Evolutionary conservation across 1,140 invertebrate genomes (phyloP).

Genomic region (Brachionus asplanchnoidis): DNA sequence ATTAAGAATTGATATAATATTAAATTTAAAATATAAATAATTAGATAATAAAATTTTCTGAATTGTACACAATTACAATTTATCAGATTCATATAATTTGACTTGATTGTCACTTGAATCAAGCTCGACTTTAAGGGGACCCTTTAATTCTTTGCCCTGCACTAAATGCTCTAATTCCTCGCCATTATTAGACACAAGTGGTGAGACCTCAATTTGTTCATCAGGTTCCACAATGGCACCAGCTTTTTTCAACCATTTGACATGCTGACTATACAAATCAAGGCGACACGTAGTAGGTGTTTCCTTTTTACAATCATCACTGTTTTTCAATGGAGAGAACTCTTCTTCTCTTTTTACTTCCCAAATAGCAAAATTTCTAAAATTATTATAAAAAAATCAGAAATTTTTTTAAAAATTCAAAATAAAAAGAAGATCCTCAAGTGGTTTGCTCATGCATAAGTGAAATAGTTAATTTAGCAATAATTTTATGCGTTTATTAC

Average conservation of each 20-base stretch:
- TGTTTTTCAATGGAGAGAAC: constrained; percentile 93
- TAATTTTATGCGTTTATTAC: background rate
- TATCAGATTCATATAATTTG: background rate
- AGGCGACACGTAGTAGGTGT: constrained; percentile 79
- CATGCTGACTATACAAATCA: constrained; percentile 75
- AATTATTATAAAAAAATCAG: background rate
- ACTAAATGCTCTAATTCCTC: constrained; percentile 53
- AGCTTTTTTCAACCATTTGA: constrained; percentile 67
- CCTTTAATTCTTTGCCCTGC: background rate
- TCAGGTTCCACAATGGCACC: background rate
- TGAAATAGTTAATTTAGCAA: background rate
- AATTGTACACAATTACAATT: background rate
- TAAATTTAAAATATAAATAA: too few relatives aligned
- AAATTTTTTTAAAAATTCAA: background rate
- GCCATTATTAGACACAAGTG: constrained; percentile 80
- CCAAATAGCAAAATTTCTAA: constrained; percentile 79
- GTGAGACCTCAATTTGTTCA: constrained; percentile 76
- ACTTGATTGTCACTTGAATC: background rate
- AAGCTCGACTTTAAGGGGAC: background rate
- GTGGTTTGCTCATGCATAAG: background rate
- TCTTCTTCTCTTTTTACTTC: constrained; percentile 86
- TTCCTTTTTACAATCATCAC: constrained; percentile 69
- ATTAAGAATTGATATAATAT: too few relatives aligned
- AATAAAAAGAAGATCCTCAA: background rate
- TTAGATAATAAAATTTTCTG: background rate